phyloP scores from a whole-genome alignment of 1,140 invertebrate species.

The Tetragnatha versicolor region DNA sequence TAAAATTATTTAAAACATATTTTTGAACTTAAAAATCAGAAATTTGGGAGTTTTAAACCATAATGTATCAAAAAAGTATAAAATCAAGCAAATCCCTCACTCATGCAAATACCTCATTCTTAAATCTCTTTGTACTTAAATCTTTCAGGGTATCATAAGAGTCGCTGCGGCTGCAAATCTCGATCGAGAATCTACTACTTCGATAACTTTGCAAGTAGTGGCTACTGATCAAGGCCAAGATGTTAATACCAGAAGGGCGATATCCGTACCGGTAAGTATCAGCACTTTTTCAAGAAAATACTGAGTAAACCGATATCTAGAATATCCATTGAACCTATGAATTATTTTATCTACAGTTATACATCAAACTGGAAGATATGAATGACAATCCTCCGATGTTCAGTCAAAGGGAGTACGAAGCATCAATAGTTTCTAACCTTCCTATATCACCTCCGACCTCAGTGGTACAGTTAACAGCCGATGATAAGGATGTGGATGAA shows the following conservation, averaged over 20 bases:
- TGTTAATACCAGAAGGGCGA: conserved; percentile 70
- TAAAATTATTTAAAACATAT: no score
- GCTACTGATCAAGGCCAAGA: conserved; percentile 80
- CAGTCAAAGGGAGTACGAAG: conserved; percentile 65
- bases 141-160: conserved; percentile 62
- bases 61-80: no score
- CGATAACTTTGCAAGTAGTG: conserved; percentile 78
- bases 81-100: no score
- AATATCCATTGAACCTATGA: background rate
- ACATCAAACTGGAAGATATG: conserved; percentile 55
- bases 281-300: no score
- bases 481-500: conserved; percentile 78
- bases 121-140: conserved; percentile 59
- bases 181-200: conserved; percentile 78
- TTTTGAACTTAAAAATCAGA: no score
- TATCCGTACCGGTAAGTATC: conserved; percentile 76
- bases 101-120: background rate
- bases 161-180: conserved; percentile 72
- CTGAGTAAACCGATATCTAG: background rate
- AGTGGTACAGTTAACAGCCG: conserved; percentile 78
- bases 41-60: no score
- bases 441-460: conserved; percentile 77
- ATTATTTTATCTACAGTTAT: conserved; percentile 28
- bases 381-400: conserved; percentile 94
- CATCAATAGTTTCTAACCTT: conserved; percentile 83